Percentiles rank a stretch among this genome's conserved stretches.
Evolutionary conservation across 2,113 vertebrate species (phyloP).

Genomic region (Mormyrus iriodes): DNA sequence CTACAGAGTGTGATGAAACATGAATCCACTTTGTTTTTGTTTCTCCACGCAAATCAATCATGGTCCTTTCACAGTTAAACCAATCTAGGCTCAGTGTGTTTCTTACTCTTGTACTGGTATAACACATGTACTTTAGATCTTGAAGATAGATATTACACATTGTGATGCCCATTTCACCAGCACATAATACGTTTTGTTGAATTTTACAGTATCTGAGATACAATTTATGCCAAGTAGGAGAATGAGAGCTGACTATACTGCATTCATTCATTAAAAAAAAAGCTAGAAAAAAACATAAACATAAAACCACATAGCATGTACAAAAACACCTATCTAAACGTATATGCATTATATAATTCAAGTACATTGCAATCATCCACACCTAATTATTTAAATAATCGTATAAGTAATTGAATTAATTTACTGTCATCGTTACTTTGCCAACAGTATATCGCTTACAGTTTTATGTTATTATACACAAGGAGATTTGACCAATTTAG

Average conservation of each 20-base stretch:
- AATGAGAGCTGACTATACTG: neutral
- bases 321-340: neutral
- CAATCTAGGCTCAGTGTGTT: neutral
- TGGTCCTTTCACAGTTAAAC: neutral
- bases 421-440: neutral
- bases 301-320: neutral
- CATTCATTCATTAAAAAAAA: neutral
- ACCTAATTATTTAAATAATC: neutral
- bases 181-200: neutral
- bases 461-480: neutral
- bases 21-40: neutral
- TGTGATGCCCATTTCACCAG: neutral
- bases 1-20: neutral
- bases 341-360: neutral
- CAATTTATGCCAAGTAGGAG: neutral
- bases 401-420: neutral
- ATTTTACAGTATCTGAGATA: neutral
- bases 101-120: neutral
- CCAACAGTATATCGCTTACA: neutral
- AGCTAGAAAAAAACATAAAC: neutral
- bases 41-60: conserved; percentile 1
- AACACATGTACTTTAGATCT: neutral
- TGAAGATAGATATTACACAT: neutral
- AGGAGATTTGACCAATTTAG: neutral
- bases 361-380: neutral